Conservation (phyloP, 2,888 invertebrate genomes). For the Leucoptera coffeella region DNA sequence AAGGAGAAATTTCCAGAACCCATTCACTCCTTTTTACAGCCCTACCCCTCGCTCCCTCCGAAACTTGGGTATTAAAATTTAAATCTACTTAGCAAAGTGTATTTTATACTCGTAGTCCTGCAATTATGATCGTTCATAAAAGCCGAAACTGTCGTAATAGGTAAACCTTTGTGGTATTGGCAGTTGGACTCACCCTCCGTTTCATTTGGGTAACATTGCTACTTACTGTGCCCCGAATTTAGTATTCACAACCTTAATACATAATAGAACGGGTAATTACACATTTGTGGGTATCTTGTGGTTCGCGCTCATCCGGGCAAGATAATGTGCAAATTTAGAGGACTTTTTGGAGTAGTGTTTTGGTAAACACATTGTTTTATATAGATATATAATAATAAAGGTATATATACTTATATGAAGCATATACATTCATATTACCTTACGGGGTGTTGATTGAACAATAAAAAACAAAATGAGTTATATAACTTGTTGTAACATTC, state of each 20-base stretch:
- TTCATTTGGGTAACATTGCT: slow-evolving; percentile 20
- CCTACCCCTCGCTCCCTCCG: too few relatives aligned
- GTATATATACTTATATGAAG: too few relatives aligned
- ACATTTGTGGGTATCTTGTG: slow-evolving; percentile 34
- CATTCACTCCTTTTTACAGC: too few relatives aligned
- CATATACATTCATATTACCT: too few relatives aligned
- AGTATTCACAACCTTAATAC: slow-evolving; percentile 43
- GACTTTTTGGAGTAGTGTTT: too few relatives aligned
- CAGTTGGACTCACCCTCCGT: slow-evolving; percentile 27
- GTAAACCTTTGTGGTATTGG: slow-evolving; percentile 43
- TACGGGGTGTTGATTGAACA: too few relatives aligned
- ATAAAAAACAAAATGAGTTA: too few relatives aligned
- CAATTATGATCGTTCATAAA: slow-evolving; percentile 53
- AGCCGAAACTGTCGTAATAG: slow-evolving; percentile 45
- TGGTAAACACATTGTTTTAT: too few relatives aligned
- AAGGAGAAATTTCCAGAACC: too few relatives aligned
- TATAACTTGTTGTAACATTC: too few relatives aligned
- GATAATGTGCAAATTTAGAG: too few relatives aligned
- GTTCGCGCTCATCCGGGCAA: slow-evolving; percentile 15
- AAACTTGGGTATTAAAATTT: slow-evolving; percentile 53
- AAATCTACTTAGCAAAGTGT: slow-evolving; percentile 54
- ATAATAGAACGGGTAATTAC: slow-evolving; percentile 47
- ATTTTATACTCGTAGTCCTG: slow-evolving; percentile 51
- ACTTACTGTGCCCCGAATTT: slow-evolving; percentile 36
- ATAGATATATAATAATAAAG: too few relatives aligned